Evolutionary conservation across 2,797 vertebrate genomes (phyloP), one percentile per base, ranked within the genome.

Genomic region (Helicolenus hilgendorfi): DNA sequence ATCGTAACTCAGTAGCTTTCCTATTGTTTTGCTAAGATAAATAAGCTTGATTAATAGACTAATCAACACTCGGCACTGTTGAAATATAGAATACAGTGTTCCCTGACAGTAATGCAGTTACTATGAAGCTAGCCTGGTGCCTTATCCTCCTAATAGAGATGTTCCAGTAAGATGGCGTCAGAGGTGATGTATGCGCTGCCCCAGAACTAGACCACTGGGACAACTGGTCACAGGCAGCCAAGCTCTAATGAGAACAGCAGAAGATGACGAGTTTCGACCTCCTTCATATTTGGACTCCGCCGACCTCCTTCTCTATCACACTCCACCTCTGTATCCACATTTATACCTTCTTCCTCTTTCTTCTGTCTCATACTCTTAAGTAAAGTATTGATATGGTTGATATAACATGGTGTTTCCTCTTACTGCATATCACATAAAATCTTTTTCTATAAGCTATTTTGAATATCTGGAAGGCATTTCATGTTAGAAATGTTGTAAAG

Each of bases 231-330:
- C 63, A 72, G 71, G 7, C 65, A 70, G 45, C 55, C 2, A 6
- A 24, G 35, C 81, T 80, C 75, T 94, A 92, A 95, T 83, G 79
- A 92, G 85, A 75, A 29, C 56, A 64, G 60, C 29, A 49, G 60
- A 58, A 73, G 65, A 84, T 10, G 9, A 70, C 0, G 4, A 45
- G 64, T 35, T 69, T 76, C 10, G 1, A 60, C 64, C 79, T 60
- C 27, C 38, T 94, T 76, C 27, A 62, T 79, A 53, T 59, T 79
- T 11, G 13, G 20, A 78, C 18, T 76, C 35, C 9, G 1, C 14
- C 26, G 31, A 71, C 22, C 68, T 67, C 71, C 41, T 81, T 64
- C 26, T 69, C 55, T 36, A 15, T 74, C 24, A 63, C 38, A 3
- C 15, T 63, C 15, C 31, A 53, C 29, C n/a, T 67, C 26, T 49